Percentiles rank a stretch among this genome's conserved stretches.
Evolutionary conservation across 2,888 invertebrate genomes (phyloP).

Genomic region (Actias luna): DNA sequence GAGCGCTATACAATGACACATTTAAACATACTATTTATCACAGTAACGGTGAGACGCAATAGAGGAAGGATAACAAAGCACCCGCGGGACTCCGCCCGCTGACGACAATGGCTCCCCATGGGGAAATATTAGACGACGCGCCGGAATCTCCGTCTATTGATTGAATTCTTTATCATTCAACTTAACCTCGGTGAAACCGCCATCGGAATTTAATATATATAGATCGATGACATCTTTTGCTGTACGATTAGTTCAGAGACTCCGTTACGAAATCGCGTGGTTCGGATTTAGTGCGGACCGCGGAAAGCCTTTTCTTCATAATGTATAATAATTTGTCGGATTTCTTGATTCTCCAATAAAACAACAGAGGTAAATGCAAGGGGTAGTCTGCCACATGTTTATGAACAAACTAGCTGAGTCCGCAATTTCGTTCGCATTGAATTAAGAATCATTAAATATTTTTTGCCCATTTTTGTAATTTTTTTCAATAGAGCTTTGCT

Average conservation of each 20-base stretch:
- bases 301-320: too few relatives aligned
- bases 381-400: too few relatives aligned
- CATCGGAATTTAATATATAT: slow-evolving; percentile 1
- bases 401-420: too few relatives aligned
- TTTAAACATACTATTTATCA: background rate
- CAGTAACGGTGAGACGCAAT: background rate
- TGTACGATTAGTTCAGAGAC: background rate
- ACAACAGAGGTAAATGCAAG: too few relatives aligned
- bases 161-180: slow-evolving; percentile 9
- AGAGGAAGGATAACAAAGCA: background rate
- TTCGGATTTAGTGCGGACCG: too few relatives aligned
- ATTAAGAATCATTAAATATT: too few relatives aligned
- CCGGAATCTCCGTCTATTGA: slow-evolving; percentile 4
- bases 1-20: background rate
- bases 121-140: slow-evolving; percentile 10
- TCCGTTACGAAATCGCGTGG: too few relatives aligned
- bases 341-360: too few relatives aligned
- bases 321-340: too few relatives aligned
- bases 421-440: too few relatives aligned
- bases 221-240: background rate
- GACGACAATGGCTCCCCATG: slow-evolving; percentile 7
- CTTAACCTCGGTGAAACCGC: background rate
- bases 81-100: slow-evolving; percentile 7
- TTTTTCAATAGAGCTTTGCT: too few relatives aligned
- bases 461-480: too few relatives aligned